phyloP scores from a whole-genome alignment of 1,140 invertebrate species.

The Tetranychus cinnabarinus region DNA sequence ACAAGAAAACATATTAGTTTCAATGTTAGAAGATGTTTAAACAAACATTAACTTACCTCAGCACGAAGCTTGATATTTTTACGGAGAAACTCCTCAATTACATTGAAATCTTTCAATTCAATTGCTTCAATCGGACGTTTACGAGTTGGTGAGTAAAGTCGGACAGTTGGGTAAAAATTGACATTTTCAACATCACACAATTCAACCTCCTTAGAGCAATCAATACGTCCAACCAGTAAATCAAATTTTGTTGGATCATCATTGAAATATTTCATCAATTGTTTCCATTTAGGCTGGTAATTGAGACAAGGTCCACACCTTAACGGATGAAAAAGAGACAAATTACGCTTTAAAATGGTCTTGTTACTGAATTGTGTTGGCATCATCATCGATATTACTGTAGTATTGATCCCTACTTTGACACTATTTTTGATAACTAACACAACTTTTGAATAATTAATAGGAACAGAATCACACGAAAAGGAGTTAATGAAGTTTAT shows the following conservation, averaged over 20 bases:
- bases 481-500: no score
- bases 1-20: background rate
- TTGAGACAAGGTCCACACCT: conserved; percentile 19
- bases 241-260: background rate
- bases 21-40: background rate
- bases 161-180: conserved; percentile 27
- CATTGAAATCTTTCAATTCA: conserved; percentile 40
- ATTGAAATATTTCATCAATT: conserved; percentile 15
- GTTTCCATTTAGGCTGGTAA: conserved; percentile 16
- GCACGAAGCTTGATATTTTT: conserved; percentile 31
- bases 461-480: no score
- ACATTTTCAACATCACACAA: conserved; percentile 19
- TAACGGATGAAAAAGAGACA: no score
- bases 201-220: conserved; percentile 17
- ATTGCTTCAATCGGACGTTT: conserved; percentile 35
- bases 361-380: no score
- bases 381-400: no score
- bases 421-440: no score
- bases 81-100: conserved; percentile 43
- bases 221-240: conserved; percentile 15
- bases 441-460: no score
- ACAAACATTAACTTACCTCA: conserved; percentile 15
- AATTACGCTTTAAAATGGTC: no score
- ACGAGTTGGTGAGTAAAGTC: conserved; percentile 41
- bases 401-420: no score